phyloP scores from a whole-genome alignment of 2,113 vertebrate genomes.

The Chunga burmeisteri region DNA sequence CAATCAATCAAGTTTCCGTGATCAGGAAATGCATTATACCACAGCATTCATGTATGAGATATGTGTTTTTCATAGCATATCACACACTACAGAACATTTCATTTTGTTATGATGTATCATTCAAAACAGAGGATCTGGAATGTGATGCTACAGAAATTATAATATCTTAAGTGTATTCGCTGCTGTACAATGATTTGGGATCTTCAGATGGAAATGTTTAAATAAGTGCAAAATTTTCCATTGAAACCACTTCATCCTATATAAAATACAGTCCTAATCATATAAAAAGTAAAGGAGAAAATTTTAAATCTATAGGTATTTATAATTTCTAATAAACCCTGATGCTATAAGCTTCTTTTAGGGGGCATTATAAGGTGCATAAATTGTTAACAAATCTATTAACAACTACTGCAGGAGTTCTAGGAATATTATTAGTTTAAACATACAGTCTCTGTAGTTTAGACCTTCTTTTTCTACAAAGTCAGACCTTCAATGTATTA shows the following conservation, averaged over 20 bases:
- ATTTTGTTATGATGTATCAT: slow-evolving; percentile 9
- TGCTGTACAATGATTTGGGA: not conserved
- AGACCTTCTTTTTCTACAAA: not conserved
- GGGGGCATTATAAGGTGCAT: not conserved
- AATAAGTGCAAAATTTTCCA: not conserved
- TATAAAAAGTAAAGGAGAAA: not conserved
- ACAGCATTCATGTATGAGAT: not conserved
- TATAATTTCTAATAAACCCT: not conserved
- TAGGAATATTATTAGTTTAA: not conserved
- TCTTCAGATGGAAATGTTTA: not conserved
- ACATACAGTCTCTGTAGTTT: not conserved
- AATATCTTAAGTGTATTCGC: not conserved
- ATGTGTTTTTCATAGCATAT: not conserved
- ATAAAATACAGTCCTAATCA: not conserved
- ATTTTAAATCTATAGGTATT: not conserved
- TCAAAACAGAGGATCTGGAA: slow-evolving; percentile 16
- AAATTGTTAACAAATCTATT: not conserved
- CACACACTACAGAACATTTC: not conserved
- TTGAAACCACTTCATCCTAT: not conserved
- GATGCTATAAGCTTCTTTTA: not conserved
- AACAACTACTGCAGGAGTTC: not conserved
- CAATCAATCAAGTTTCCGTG: not conserved
- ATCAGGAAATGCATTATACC: not conserved
- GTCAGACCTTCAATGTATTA: not conserved
- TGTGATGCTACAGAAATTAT: not conserved